These are phyloP conservation scores for Neogale vison DNA, from an alignment of 2,113 vertebrate species.

Conservation along the genomic window DNA sequence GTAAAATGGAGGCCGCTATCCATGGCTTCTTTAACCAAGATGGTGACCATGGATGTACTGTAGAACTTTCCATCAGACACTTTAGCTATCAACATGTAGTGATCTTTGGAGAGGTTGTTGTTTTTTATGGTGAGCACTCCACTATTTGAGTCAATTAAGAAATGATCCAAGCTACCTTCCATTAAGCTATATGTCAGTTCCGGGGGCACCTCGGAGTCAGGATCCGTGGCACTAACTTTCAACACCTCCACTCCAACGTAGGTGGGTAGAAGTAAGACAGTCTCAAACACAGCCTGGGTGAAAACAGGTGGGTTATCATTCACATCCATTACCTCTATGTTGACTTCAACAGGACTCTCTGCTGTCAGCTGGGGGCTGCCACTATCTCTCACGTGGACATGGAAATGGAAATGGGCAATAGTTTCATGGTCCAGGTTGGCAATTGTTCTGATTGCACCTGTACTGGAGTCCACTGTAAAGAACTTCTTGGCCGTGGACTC, in stretches of 20 bases:
- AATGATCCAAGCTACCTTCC: conserved; percentile 91
- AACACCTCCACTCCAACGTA: conserved; percentile 95
- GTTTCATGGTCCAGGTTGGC: conserved; percentile 95
- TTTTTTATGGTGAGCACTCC: conserved; percentile 94
- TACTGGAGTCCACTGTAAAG: conserved; percentile 96
- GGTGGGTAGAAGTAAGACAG: conserved; percentile 93
- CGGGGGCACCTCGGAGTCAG: conserved; percentile 91
- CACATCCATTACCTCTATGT: conserved; percentile 93
- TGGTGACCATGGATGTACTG: conserved; percentile 90
- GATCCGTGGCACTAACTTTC: conserved; percentile 93
- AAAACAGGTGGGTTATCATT: conserved; percentile 97
- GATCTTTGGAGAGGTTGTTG: conserved; percentile 93
- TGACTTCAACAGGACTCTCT: conserved; percentile 94
- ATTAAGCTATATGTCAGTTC: conserved; percentile 92
- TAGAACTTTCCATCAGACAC: conserved; percentile 98
- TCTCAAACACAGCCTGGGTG: conserved; percentile 92
- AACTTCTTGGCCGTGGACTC: conserved; percentile 95
- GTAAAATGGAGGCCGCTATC: conserved; percentile 96
- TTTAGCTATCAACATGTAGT: conserved; percentile 91
- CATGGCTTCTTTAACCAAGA: conserved; percentile 93
- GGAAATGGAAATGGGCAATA: conserved; percentile 92
- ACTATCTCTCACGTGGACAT: conserved; percentile 95
- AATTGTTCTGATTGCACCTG: conserved; percentile 96
- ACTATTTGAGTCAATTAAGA: conserved; percentile 89
- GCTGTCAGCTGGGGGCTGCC: conserved; percentile 95